Base-by-base conservation (phyloP, 1,140 invertebrate genomes). In the Conus ventricosus region DNA sequence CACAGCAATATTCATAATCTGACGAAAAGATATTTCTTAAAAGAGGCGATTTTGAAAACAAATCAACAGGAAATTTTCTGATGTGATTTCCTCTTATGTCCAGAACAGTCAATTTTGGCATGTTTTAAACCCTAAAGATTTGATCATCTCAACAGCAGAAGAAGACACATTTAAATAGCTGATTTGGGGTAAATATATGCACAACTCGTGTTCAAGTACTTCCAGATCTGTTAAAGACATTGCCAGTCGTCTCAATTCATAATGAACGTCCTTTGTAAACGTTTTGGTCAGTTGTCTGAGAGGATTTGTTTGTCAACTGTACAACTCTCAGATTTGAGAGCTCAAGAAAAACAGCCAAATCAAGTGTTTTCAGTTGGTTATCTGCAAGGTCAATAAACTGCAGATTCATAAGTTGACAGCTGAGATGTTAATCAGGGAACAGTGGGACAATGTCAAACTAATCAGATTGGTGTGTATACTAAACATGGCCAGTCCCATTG, bases 1-100 rank as follows among this genome's bases (percentile, higher is more conserved):
- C 39, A 71, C 92, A 92, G 60, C 92, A 92, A 23, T 91, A 53
- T 23, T 63, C 81, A 54, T 86, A 91, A 1, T 76, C 67, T 78
- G 91, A 91, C 15, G 89, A 78, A 20, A 84, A 84, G 0, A 91
- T 71, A 7, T 15, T 6, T 25, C 60, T n/a, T 20, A 91, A 82
- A 7, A 60, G 51, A 60, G 11, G 2, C 17, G 57, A n/a, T 13
- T 7, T 5, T 3, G 11, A 17, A 20, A 84, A n/a, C n/a, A 84
- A 25, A 17, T 57, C 54, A 23, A 13, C 8, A 13, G 54, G 82
- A n/a, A 84, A 84, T n/a, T 0, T 15, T 5, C 10, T 17, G 5
- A 84, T 17, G 11, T 53, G 82, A 23, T 53, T 51, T 17, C n/a
- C 54, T 13, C 82, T 23, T 13, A 57, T 25, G 25, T 84, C 82